Evolutionary conservation across 2,888 invertebrate species (phyloP).

Genomic region (Chironomus riparius): DNA sequence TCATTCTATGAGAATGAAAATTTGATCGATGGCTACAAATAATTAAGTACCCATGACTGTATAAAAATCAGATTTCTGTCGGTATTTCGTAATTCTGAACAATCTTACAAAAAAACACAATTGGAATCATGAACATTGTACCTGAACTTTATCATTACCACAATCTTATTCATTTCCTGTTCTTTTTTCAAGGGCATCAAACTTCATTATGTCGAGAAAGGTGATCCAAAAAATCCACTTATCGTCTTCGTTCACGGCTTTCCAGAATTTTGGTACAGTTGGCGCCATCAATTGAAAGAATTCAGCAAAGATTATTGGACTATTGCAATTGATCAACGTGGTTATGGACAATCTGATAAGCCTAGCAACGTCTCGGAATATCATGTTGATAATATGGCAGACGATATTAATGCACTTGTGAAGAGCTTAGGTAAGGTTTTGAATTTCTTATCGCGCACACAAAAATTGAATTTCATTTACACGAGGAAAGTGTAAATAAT

Average conservation of each 20-base stretch:
- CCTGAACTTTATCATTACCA: no score
- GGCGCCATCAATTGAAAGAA: conserved; percentile 59
- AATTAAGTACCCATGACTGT: background rate
- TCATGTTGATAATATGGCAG: conserved; percentile 45
- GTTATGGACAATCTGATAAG: conserved; percentile 60
- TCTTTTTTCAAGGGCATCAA: conserved; percentile 45
- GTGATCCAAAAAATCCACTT: conserved; percentile 53
- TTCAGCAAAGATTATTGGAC: conserved; percentile 56
- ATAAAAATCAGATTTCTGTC: no score
- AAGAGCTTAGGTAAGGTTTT: conserved; percentile 42
- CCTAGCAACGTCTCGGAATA: conserved; percentile 48
- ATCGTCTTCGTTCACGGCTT: conserved; percentile 66
- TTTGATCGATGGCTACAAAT: background rate
- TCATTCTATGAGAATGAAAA: background rate
- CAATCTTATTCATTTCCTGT: background rate
- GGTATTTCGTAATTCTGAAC: no score
- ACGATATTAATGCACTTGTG: conserved; percentile 53
- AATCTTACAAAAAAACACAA: no score
- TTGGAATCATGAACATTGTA: no score
- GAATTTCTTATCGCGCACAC: background rate
- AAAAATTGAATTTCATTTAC: background rate
- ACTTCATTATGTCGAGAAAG: conserved; percentile 60
- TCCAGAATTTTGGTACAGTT: conserved; percentile 70
- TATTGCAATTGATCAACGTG: conserved; percentile 59
- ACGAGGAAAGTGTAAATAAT: background rate